A percentile compares a stretch with the other conserved stretches of the same genome.
Conservation (phyloP, 2,888 invertebrate species). For the Ceratothoa steindachneri region DNA sequence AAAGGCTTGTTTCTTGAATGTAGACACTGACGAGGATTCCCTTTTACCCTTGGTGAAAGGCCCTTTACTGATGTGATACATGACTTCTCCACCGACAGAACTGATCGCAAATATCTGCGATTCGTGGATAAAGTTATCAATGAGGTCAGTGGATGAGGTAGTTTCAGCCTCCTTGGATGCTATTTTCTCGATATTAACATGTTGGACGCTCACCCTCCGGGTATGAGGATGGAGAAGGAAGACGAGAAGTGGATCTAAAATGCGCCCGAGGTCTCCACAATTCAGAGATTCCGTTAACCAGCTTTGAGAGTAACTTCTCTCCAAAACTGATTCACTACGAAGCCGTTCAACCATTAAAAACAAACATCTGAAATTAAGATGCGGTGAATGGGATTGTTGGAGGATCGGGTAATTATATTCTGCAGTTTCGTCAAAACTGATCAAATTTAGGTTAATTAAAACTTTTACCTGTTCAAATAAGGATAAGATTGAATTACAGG, state of each 20-base stretch:
- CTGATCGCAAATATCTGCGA: conserved; percentile 74
- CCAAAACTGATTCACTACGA: conserved; percentile 59
- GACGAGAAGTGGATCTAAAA: conserved; percentile 71
- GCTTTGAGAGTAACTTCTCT: conserved; percentile 65
- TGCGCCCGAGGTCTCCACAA: conserved; percentile 70
- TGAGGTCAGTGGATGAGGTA: not conserved
- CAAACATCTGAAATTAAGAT: conserved; percentile 61
- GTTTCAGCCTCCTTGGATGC: not conserved
- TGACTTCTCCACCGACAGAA: conserved; percentile 73
- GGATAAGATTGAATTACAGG: conserved; percentile 9
- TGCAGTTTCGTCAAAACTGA: not conserved
- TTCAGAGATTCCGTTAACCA: conserved; percentile 69
- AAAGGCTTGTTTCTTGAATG: conserved; percentile 57
- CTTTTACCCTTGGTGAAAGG: conserved; percentile 53
- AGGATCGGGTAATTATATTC: too few relatives aligned
- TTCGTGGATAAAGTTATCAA: conserved; percentile 49
- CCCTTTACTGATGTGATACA: conserved; percentile 59
- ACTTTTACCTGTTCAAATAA: not conserved
- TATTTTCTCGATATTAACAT: conserved; percentile 55
- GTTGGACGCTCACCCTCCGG: conserved; percentile 73
- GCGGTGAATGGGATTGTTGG: not conserved
- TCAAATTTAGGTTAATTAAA: not conserved
- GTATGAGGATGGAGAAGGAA: conserved; percentile 74
- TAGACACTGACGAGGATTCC: conserved; percentile 53
- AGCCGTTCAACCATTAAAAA: conserved; percentile 69